phyloP scores from a whole-genome alignment of 2,113 vertebrate species.

The Trochalopteron elliotii region DNA sequence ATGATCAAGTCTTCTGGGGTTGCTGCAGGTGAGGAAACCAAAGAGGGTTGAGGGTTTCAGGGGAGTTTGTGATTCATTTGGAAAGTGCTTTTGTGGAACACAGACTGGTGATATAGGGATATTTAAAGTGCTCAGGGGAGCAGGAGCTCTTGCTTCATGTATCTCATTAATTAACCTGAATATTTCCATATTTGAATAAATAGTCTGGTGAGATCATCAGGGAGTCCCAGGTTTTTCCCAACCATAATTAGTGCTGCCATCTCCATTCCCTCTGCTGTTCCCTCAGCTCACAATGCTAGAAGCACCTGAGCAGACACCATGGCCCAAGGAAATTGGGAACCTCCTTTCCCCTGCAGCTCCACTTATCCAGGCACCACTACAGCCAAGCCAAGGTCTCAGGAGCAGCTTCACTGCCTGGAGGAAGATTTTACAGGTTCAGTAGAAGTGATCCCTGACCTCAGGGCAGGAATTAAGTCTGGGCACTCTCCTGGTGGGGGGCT shows the following conservation, averaged over 20 bases:
- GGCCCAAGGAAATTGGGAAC: not conserved
- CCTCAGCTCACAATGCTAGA: not conserved
- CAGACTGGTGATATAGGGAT: fast-evolving
- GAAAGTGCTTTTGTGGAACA: not conserved
- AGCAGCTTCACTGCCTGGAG: not conserved
- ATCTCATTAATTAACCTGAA: not conserved
- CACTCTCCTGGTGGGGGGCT: not conserved
- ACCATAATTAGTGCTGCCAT: not conserved
- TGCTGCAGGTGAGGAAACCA: not conserved
- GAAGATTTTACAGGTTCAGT: not conserved
- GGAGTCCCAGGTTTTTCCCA: not conserved
- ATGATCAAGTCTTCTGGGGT: not conserved
- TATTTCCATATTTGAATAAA: not conserved
- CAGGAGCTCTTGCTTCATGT: not conserved
- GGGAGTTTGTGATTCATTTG: not conserved
- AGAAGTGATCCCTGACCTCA: not conserved
- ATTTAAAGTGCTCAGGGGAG: not conserved
- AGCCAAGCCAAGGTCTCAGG: not conserved
- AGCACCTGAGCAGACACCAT: fast-evolving
- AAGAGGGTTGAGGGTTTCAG: not conserved
- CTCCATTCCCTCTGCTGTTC: not conserved
- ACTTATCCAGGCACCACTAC: not conserved
- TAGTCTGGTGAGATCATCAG: not conserved
- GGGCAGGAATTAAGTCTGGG: not conserved
- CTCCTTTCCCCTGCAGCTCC: not conserved